Conservation (phyloP, 2,113 vertebrate genomes). For the Pycnonotus jocosus region DNA sequence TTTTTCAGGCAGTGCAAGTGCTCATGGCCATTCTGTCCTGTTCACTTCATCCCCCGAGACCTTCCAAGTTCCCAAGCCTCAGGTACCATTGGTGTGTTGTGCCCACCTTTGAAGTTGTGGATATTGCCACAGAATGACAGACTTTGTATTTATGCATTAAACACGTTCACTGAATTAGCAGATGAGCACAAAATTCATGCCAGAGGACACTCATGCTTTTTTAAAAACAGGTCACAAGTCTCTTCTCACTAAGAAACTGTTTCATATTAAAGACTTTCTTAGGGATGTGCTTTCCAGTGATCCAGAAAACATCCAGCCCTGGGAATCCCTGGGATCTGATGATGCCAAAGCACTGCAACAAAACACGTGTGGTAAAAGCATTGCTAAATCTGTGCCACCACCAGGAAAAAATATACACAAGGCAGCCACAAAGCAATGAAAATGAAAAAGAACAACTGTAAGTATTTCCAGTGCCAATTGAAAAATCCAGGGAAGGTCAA, state of each 20-base stretch:
- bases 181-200: not conserved
- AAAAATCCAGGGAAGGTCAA: not conserved
- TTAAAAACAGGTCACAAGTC: not conserved
- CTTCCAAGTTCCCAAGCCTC: not conserved
- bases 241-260: not conserved
- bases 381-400: not conserved
- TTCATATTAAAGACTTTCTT: not conserved
- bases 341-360: not conserved
- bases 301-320: not conserved
- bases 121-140: not conserved
- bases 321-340: not conserved
- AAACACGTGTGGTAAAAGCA: accelerated
- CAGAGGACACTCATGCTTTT: not conserved
- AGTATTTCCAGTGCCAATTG: not conserved
- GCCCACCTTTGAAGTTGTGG: not conserved
- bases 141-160: not conserved
- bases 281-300: not conserved
- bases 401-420: not conserved
- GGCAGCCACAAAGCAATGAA: not conserved
- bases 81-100: accelerated
- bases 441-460: not conserved
- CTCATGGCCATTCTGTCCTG: accelerated
- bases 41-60: not conserved
- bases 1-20: not conserved
- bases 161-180: not conserved